These are phyloP conservation scores for Ciona savignyi DNA, from an alignment of 23 tunicate species.

Conservation along the genomic window DNA sequence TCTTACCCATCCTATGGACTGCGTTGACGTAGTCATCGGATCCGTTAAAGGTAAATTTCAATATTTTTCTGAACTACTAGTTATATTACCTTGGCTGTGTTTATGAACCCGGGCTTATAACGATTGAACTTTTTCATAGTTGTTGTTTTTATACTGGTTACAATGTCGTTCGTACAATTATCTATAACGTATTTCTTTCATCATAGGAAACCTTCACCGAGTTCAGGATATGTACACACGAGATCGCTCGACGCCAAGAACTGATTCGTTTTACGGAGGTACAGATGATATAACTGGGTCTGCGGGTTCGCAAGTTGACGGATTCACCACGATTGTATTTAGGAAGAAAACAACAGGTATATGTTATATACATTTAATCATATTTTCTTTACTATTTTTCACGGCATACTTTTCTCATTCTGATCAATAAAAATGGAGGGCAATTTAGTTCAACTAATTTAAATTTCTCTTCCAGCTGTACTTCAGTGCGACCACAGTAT, in stretches of 20 bases:
- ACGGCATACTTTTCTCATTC: too few species aligned
- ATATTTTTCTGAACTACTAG: neutral
- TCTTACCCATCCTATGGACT: constrained; percentile 54
- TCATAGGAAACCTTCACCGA: constrained; percentile 37
- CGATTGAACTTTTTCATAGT: too few species aligned
- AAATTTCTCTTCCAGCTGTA: constrained; percentile 13
- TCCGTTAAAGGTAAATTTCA: constrained; percentile 35
- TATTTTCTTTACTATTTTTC: too few species aligned
- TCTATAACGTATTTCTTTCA: neutral
- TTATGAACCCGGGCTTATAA: too few species aligned
- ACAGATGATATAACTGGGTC: constrained; percentile 53
- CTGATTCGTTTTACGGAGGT: constrained; percentile 60
- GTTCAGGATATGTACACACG: constrained; percentile 79
- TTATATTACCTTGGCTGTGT: too few species aligned
- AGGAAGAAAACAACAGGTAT: constrained; percentile 42
- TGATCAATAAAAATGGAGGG: neutral
- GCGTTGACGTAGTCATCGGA: constrained; percentile 63
- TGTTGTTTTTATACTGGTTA: too few species aligned
- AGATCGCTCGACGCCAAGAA: constrained; percentile 70
- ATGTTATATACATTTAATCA: too few species aligned
- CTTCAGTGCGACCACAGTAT: constrained; percentile 54
- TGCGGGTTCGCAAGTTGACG: constrained; percentile 66
- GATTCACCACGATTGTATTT: constrained; percentile 61
- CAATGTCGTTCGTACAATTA: too few species aligned
- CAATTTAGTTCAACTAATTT: neutral